Percentiles rank a stretch among this genome's conserved stretches.
phyloP scores from a whole-genome alignment of 2,113 vertebrate genomes.

The Rattus rattus region DNA sequence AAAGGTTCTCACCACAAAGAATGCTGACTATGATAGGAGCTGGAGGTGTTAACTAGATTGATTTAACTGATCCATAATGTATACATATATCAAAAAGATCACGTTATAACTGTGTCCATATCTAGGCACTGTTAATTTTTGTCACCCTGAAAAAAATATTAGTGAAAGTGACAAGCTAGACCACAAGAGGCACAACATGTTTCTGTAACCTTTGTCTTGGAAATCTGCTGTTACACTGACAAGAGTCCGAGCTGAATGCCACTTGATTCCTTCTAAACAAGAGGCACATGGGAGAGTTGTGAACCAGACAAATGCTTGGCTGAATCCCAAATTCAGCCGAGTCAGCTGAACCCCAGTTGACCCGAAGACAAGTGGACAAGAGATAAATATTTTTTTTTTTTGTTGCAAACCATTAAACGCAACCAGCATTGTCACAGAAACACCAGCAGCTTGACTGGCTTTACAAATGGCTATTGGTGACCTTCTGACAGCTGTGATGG shows the following conservation, averaged over 20 bases:
- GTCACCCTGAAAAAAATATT: not conserved
- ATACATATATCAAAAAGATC: not conserved
- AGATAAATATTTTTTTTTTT: constrained; percentile 28
- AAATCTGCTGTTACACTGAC: not conserved
- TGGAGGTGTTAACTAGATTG: too few relatives aligned
- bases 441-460: not conserved
- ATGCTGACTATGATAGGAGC: not conserved
- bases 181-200: not conserved
- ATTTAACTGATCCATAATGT: not conserved
- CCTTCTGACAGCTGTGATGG: not conserved
- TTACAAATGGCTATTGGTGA: not conserved
- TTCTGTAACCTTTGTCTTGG: not conserved
- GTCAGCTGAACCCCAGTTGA: not conserved
- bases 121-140: not conserved
- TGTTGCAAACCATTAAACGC: not conserved
- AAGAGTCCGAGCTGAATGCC: not conserved
- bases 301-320: not conserved
- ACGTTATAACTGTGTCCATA: not conserved
- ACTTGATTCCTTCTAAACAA: not conserved
- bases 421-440: not conserved
- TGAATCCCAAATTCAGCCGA: constrained; percentile 1
- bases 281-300: not conserved
- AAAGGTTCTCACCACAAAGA: not conserved
- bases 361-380: not conserved
- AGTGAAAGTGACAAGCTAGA: not conserved